Percentiles rank a stretch among this genome's conserved stretches.
Conservation (phyloP, 2,797 vertebrate genomes). For the Loris lydekkerianus region DNA sequence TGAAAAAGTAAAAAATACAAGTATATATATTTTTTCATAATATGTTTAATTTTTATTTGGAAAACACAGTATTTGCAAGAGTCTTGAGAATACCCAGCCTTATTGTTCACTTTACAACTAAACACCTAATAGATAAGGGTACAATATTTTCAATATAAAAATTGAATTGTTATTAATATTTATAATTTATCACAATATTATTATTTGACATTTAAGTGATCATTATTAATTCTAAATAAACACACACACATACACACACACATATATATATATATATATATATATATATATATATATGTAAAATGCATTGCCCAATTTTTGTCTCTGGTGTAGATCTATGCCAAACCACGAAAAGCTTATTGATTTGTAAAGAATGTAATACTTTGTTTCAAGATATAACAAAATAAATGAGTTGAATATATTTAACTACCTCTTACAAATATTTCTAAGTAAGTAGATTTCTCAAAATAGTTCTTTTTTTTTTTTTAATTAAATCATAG, state of each 20-base stretch:
- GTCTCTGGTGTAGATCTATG: constrained; percentile 49
- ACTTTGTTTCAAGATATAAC: constrained; percentile 50
- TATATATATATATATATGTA: not conserved
- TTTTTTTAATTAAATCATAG: too few relatives aligned
- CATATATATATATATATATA: not conserved
- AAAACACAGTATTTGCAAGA: too few relatives aligned
- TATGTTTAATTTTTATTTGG: too few relatives aligned
- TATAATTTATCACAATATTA: constrained; percentile 84
- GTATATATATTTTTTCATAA: constrained; percentile 84
- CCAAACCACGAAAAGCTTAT: constrained; percentile 34
- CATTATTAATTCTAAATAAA: constrained; percentile 69
- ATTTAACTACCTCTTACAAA: not conserved
- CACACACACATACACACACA: not conserved
- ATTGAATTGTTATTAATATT: constrained; percentile 85
- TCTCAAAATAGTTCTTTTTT: not conserved
- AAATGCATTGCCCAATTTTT: not conserved
- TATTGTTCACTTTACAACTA: too few relatives aligned
- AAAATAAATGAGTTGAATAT: not conserved
- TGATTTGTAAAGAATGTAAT: not conserved
- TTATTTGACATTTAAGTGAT: constrained; percentile 72
- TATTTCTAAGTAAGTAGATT: not conserved
- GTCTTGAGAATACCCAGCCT: too few relatives aligned
- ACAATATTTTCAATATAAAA: constrained; percentile 75
- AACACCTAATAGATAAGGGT: too few relatives aligned
- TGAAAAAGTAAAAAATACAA: constrained; percentile 81